A percentile compares a stretch with the other conserved stretches of the same genome.
These are phyloP conservation scores for Oreamnos americanus DNA, from an alignment of 2,113 vertebrate species.

Conservation along the genomic window DNA sequence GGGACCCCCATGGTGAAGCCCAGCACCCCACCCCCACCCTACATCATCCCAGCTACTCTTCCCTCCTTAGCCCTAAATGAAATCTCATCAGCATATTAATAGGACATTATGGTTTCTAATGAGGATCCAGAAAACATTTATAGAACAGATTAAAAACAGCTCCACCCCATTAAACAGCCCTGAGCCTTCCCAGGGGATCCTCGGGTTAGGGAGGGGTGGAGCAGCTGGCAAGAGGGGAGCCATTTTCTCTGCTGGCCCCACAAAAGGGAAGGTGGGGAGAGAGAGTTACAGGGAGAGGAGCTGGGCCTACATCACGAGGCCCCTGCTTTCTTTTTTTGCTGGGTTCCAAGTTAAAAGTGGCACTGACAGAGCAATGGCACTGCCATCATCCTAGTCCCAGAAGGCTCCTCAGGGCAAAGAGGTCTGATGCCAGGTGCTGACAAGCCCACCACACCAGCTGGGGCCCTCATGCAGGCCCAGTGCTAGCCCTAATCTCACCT, in stretches of 20 bases:
- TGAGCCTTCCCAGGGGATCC: not conserved
- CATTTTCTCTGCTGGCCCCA: not conserved
- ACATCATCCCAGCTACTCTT: slow-evolving; percentile 25
- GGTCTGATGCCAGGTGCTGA: not conserved
- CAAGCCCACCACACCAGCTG: not conserved
- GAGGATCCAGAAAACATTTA: slow-evolving; percentile 71
- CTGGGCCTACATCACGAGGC: not conserved
- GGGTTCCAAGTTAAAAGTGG: not conserved
- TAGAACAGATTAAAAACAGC: slow-evolving; percentile 65
- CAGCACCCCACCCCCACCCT: not conserved
- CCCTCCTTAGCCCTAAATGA: slow-evolving; percentile 39
- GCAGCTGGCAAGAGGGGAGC: not conserved
- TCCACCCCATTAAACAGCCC: slow-evolving; percentile 69
- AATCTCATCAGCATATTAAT: slow-evolving; percentile 73
- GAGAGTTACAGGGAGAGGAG: not conserved
- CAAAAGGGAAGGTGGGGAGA: not conserved
- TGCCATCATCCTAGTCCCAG: not conserved
- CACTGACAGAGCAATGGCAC: not conserved
- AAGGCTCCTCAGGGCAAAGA: not conserved
- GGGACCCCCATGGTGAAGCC: not conserved
- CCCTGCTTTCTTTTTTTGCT: not conserved
- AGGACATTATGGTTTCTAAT: slow-evolving; percentile 71
- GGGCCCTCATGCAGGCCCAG: not conserved
- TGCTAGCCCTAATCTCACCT: not conserved
- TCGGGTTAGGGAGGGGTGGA: not conserved